These are phyloP conservation scores for Leucophora obtusa DNA, from an alignment of 2,888 invertebrate species.

Conservation along the genomic window DNA sequence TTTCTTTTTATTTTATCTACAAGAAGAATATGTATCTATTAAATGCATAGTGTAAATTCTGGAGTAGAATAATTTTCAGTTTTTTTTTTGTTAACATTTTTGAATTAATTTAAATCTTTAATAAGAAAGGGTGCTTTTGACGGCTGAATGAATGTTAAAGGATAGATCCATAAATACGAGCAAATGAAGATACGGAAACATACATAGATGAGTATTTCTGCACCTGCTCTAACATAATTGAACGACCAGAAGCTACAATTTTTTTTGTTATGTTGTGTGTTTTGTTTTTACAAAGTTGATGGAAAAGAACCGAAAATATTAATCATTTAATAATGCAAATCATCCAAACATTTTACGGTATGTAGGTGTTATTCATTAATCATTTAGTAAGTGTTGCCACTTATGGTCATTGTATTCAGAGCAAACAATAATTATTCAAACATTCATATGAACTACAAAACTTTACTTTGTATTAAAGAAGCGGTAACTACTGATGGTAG, in stretches of 20 bases:
- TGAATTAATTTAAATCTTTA: slow-evolving; percentile 63
- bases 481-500: too few relatives aligned
- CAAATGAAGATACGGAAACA: slow-evolving; percentile 37
- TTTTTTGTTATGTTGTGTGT: background rate
- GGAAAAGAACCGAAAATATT: slow-evolving; percentile 4
- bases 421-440: background rate
- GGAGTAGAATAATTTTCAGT: background rate
- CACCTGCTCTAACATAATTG: slow-evolving; percentile 49
- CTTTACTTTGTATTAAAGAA: too few relatives aligned
- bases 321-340: slow-evolving; percentile 55
- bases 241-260: slow-evolving; percentile 32
- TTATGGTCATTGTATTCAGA: background rate
- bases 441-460: too few relatives aligned
- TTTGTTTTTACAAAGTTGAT: background rate
- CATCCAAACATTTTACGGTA: slow-evolving; percentile 23
- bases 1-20: slow-evolving; percentile 32
- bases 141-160: slow-evolving; percentile 27
- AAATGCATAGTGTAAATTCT: background rate
- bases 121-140: slow-evolving; percentile 59
- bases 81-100: slow-evolving; percentile 36
- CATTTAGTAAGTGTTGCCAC: slow-evolving; percentile 25
- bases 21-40: slow-evolving; percentile 2
- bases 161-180: slow-evolving; percentile 33
- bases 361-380: slow-evolving; percentile 40
- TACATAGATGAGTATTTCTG: slow-evolving; percentile 33